Conservation (phyloP, 2,113 vertebrate genomes). For the Clarias magur region DNA sequence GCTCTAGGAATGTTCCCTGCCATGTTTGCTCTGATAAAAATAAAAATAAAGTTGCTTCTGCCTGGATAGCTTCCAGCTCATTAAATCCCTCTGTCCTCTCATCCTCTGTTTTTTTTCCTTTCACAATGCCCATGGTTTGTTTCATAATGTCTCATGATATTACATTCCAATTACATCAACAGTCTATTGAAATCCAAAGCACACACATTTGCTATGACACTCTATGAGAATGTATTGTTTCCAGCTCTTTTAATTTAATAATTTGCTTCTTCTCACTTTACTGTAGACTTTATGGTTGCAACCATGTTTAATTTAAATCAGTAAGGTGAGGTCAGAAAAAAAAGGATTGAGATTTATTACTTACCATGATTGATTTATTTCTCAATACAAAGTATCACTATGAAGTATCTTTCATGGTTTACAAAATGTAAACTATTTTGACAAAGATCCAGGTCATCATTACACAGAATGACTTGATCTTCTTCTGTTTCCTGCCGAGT, state of each 20-base stretch:
- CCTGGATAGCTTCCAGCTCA: not conserved
- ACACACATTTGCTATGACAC: not conserved
- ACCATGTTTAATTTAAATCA: not conserved
- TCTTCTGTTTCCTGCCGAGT: slow-evolving; percentile 30
- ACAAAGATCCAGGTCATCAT: slow-evolving; percentile 4
- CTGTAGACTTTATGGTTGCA: not conserved
- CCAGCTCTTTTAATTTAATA: not conserved
- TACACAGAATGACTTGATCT: slow-evolving; percentile 39
- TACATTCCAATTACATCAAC: not conserved
- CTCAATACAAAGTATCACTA: not conserved
- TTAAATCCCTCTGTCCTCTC: not conserved
- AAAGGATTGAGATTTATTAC: not conserved
- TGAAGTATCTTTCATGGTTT: not conserved
- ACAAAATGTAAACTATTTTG: not conserved
- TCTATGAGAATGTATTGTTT: not conserved
- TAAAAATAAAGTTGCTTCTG: not conserved
- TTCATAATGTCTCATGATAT: not conserved
- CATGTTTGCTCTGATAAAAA: not conserved
- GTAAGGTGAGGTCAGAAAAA: not conserved
- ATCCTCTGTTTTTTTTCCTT: too few species aligned
- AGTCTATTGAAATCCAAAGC: not conserved
- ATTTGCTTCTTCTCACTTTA: not conserved
- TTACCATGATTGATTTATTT: not conserved
- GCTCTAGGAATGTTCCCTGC: not conserved
- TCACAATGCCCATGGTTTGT: not conserved